Evolutionary conservation across 1,140 invertebrate species (phyloP).

Genomic region (Phthorimaea operculella): DNA sequence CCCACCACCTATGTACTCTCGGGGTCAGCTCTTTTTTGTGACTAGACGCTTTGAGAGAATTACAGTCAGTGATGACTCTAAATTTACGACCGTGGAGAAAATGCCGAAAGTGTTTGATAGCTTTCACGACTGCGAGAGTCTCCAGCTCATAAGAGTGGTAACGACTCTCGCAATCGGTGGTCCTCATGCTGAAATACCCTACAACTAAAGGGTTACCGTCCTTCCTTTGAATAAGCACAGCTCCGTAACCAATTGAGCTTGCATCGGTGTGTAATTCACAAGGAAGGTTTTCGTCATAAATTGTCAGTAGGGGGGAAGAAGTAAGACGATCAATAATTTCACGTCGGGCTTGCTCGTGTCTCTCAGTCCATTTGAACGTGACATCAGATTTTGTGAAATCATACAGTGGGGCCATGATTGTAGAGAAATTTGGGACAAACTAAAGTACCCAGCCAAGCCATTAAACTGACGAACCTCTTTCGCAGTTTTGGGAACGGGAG

Average conservation of each 20-base stretch:
- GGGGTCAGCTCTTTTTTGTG: conserved; percentile 15
- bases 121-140: conserved; percentile 27
- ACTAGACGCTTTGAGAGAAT: conserved; percentile 16
- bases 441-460: conserved; percentile 51
- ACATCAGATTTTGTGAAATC: conserved; percentile 13
- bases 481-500: too few species aligned
- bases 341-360: background rate
- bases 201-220: conserved; percentile 10
- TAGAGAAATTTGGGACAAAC: conserved; percentile 56
- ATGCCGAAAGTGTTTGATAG: conserved; percentile 30
- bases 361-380: conserved; percentile 5
- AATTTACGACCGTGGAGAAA: conserved; percentile 38
- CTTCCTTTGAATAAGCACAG: conserved; percentile 19
- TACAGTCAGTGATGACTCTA: conserved; percentile 20
- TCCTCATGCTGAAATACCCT: conserved; percentile 6
- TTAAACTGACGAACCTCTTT: conserved; percentile 31
- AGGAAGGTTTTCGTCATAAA: conserved; percentile 18
- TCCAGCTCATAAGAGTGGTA: conserved; percentile 49
- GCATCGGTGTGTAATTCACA: conserved; percentile 16
- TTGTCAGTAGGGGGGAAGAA: conserved; percentile 21
- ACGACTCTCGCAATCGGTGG: background rate
- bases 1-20: conserved; percentile 12
- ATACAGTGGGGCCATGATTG: conserved; percentile 29
- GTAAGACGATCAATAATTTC: background rate
- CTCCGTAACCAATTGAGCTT: conserved; percentile 13